These are phyloP conservation scores for Drosophila obscura DNA, from an alignment of 1,140 invertebrate species.

Conservation along the genomic window DNA sequence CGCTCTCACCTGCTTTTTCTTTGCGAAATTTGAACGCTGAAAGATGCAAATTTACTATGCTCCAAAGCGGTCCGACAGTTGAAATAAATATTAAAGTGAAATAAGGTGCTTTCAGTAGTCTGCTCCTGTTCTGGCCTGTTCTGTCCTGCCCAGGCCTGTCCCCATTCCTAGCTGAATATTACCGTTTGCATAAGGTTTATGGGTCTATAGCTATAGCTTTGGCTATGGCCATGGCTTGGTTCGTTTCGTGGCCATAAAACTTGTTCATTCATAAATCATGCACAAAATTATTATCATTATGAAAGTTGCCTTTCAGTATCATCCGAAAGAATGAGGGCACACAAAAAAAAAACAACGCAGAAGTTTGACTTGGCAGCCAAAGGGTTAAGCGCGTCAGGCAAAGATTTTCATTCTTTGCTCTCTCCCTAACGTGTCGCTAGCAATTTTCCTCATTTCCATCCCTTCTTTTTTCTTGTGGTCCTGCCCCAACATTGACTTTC, in stretches of 20 bases:
- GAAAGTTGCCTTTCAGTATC: slow-evolving; percentile 77
- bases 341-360: slow-evolving; percentile 8
- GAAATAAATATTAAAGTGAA: slow-evolving; percentile 83
- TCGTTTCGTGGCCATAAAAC: slow-evolving; percentile 67
- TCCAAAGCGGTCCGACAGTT: slow-evolving; percentile 68
- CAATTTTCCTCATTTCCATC: slow-evolving; percentile 18
- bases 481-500: slow-evolving; percentile 58
- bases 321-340: slow-evolving; percentile 37
- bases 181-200: slow-evolving; percentile 75
- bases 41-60: slow-evolving; percentile 79
- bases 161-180: slow-evolving; percentile 47
- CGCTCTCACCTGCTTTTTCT: neutral
- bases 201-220: slow-evolving; percentile 19
- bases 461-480: slow-evolving; percentile 12
- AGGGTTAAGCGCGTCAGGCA: slow-evolving; percentile 71
- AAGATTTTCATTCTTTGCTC: slow-evolving; percentile 44
- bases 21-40: slow-evolving; percentile 63
- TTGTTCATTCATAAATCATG: slow-evolving; percentile 81
- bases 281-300: slow-evolving; percentile 83
- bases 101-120: slow-evolving; percentile 45
- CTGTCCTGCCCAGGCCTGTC: neutral
- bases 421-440: neutral
- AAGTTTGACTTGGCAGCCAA: slow-evolving; percentile 21
- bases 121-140: neutral
- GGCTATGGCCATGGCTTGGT: slow-evolving; percentile 12